Conservation (phyloP, 2,888 invertebrate genomes). For the Orthosia gothica region DNA sequence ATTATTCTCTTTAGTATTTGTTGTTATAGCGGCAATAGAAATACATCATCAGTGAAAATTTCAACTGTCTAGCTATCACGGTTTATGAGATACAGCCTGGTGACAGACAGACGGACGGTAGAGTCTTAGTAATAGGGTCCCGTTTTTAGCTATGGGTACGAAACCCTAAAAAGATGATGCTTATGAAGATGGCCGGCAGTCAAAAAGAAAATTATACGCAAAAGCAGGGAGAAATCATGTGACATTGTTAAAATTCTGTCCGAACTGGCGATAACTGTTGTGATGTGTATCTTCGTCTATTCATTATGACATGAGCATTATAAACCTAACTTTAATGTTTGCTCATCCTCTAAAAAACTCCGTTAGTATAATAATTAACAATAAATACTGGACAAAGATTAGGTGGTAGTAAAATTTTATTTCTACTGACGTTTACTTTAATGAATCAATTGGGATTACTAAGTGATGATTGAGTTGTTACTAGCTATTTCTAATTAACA, state of each 20-base stretch:
- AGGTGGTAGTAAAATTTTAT: conserved; percentile 16
- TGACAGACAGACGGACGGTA: too few relatives aligned
- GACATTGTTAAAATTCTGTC: conserved; percentile 42
- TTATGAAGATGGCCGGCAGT: too few relatives aligned
- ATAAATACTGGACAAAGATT: neutral
- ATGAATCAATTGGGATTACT: neutral
- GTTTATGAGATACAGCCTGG: too few relatives aligned
- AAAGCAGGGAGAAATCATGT: neutral
- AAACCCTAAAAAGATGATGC: too few relatives aligned
- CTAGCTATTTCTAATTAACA: neutral
- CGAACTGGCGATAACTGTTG: conserved; percentile 15
- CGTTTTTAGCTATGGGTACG: too few relatives aligned
- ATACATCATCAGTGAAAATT: too few relatives aligned
- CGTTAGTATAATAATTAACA: neutral
- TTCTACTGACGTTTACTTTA: neutral
- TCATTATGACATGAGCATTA: conserved; percentile 7
- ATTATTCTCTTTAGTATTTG: too few relatives aligned
- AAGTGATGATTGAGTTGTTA: neutral
- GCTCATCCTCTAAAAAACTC: neutral
- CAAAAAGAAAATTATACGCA: too few relatives aligned
- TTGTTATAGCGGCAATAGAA: too few relatives aligned
- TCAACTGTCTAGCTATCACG: too few relatives aligned
- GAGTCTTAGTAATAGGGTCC: too few relatives aligned
- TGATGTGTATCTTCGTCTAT: conserved; percentile 15
- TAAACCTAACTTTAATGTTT: neutral